Conservation (phyloP, 2,888 invertebrate species). For the Ennomos fuscantarius region DNA sequence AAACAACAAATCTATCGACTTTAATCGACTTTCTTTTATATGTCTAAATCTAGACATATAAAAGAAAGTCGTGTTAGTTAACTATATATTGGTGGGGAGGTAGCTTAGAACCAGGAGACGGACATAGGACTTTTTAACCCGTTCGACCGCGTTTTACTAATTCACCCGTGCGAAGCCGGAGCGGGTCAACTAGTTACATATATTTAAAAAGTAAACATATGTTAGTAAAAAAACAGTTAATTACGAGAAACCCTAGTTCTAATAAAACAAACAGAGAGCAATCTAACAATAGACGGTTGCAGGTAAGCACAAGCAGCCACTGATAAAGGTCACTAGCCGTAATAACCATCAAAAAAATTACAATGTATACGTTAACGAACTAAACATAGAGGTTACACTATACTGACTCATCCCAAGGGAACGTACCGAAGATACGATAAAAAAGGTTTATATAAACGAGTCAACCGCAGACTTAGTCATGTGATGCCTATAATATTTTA, state of each 20-base stretch:
- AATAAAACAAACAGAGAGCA: slow-evolving; percentile 19
- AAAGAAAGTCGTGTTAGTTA: too few species aligned
- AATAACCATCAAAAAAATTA: slow-evolving; percentile 8
- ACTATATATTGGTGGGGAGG: too few species aligned
- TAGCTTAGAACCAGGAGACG: too few species aligned
- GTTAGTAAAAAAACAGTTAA: background rate
- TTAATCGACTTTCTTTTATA: too few species aligned
- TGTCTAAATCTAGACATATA: too few species aligned
- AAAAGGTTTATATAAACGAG: background rate
- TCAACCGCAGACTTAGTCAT: background rate
- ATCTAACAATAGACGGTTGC: slow-evolving; percentile 36
- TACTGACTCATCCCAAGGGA: slow-evolving; percentile 12
- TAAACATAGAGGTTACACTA: slow-evolving; percentile 16
- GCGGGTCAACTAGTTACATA: too few species aligned
- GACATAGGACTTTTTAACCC: too few species aligned
- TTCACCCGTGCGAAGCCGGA: too few species aligned
- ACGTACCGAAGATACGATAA: background rate
- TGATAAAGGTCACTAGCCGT: slow-evolving; percentile 27
- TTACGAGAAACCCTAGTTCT: slow-evolving; percentile 8
- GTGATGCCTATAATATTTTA: background rate
- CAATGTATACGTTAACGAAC: slow-evolving; percentile 14
- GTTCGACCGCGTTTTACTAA: too few species aligned
- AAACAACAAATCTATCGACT: too few species aligned
- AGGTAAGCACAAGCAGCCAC: slow-evolving; percentile 29
- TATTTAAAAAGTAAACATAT: too few species aligned